phyloP scores from a whole-genome alignment of 2,888 invertebrate genomes.

The Yponomeuta plumbellus region DNA sequence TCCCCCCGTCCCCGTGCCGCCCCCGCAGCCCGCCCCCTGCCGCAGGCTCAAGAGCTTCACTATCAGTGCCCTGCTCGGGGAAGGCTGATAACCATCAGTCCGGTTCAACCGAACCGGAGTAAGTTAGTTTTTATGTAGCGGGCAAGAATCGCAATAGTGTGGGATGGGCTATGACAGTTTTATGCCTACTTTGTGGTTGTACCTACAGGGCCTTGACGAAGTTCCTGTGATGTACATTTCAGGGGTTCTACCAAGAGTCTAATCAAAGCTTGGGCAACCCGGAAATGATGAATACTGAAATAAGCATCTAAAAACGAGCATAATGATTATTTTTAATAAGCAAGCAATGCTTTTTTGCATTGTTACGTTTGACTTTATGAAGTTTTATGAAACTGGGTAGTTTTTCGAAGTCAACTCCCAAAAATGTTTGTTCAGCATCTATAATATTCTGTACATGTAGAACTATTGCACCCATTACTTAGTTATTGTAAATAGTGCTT shows the following conservation, averaged over 20 bases:
- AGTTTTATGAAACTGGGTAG: too few species aligned
- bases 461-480: not conserved
- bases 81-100: too few species aligned
- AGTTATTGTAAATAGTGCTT: not conserved
- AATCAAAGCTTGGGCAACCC: too few species aligned
- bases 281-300: too few species aligned
- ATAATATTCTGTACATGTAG: not conserved
- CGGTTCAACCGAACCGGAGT: not conserved
- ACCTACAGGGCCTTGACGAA: not conserved
- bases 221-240: too few species aligned
- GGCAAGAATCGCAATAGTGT: conserved; percentile 34
- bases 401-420: too few species aligned
- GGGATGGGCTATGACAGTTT: not conserved
- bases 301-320: too few species aligned
- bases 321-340: too few species aligned
- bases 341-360: too few species aligned
- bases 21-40: conserved; percentile 53
- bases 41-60: conserved; percentile 66
- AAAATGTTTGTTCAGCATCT: too few species aligned
- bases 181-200: not conserved
- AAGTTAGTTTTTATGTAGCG: conserved; percentile 16
- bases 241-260: too few species aligned
- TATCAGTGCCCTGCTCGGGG: conserved; percentile 67
- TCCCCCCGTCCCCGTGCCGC: conserved; percentile 40
- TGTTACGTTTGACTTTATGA: too few species aligned